Percentiles rank a stretch among this genome's conserved stretches.
Conservation (phyloP, 2,888 invertebrate genomes). For the Eulithis testata region DNA sequence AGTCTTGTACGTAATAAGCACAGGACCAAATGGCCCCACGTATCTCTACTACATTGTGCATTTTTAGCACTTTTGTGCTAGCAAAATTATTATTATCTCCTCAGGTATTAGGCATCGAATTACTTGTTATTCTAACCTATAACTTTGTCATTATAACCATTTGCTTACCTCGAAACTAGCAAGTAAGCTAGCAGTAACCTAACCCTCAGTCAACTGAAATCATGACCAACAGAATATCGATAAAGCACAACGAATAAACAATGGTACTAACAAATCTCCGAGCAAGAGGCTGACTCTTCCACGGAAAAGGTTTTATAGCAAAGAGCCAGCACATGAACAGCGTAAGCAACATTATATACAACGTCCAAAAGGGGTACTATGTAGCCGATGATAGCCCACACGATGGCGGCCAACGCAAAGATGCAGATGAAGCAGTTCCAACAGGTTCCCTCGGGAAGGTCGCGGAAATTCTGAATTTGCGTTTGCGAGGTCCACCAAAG, state of each 20-base stretch:
- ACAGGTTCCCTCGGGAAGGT: slow-evolving; percentile 53
- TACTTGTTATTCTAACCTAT: no score
- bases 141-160: no score
- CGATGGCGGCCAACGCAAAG: slow-evolving; percentile 49
- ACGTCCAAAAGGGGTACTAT: slow-evolving; percentile 43
- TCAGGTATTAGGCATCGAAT: no score
- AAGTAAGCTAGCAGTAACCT: no score
- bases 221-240: no score
- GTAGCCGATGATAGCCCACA: slow-evolving; percentile 45
- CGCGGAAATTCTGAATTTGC: slow-evolving; percentile 46
- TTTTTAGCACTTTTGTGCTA: no score
- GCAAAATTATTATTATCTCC: no score
- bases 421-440: slow-evolving; percentile 64
- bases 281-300: slow-evolving; percentile 39
- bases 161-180: no score
- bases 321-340: slow-evolving; percentile 53
- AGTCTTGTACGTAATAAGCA: no score
- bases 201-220: no score
- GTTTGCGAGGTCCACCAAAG: slow-evolving; percentile 54
- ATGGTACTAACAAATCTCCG: slow-evolving; percentile 46
- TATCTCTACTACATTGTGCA: no score
- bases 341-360: slow-evolving; percentile 57
- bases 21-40: no score
- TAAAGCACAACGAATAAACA: neutral
- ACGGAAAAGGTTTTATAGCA: slow-evolving; percentile 44